These are phyloP conservation scores for Limosa lapponica DNA, from an alignment of 2,797 vertebrate species.

Conservation along the genomic window DNA sequence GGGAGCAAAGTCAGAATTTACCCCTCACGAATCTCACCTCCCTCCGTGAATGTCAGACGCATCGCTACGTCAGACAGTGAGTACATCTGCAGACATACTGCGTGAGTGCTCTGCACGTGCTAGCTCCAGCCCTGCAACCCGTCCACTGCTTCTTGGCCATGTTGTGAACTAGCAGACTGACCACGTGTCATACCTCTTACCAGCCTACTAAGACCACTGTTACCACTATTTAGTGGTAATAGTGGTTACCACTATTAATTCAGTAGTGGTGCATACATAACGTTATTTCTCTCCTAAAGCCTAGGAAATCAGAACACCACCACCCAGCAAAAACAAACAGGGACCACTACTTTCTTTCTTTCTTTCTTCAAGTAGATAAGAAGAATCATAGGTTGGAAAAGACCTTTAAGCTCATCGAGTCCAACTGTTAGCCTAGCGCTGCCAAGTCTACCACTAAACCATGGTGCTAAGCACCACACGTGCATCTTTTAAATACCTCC, in stretches of 20 bases:
- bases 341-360: not conserved
- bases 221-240: not conserved
- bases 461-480: not conserved
- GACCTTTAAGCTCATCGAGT: not conserved
- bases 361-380: not conserved
- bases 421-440: not conserved
- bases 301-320: not conserved
- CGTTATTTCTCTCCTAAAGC: not conserved
- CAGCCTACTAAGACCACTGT: not conserved
- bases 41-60: not conserved
- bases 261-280: not conserved
- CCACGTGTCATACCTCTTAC: rapidly evolving
- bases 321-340: not conserved
- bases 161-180: not conserved
- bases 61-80: not conserved
- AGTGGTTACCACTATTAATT: not conserved
- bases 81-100: not conserved
- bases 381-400: not conserved
- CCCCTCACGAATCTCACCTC: not conserved
- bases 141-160: not conserved
- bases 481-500: not conserved
- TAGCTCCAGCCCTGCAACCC: not conserved
- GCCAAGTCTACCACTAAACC: not conserved
- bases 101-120: not conserved
- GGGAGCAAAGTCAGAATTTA: not conserved